Conservation (phyloP, 2,888 invertebrate genomes). For the Dexiosoma caninum region DNA sequence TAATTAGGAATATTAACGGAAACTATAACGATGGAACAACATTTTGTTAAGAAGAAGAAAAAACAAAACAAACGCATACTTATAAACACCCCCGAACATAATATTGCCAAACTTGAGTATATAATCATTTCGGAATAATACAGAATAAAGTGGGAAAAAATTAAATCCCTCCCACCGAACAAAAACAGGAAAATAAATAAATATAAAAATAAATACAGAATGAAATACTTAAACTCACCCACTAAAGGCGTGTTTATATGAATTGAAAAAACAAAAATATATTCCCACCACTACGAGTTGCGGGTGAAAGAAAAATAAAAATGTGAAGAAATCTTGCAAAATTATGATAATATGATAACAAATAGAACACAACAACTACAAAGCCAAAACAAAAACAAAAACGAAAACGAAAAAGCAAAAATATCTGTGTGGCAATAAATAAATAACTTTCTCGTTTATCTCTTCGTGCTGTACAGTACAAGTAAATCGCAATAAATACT, state of each 20-base stretch:
- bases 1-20: neutral
- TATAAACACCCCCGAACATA: neutral
- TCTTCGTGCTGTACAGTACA: neutral
- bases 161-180: conserved; percentile 57
- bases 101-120: neutral
- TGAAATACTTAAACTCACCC: conserved; percentile 18
- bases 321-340: conserved; percentile 3
- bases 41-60: no score
- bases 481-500: conserved; percentile 12
- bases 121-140: neutral
- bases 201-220: conserved; percentile 28
- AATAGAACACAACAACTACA: conserved; percentile 24
- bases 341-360: conserved; percentile 1
- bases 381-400: conserved; percentile 23
- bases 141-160: neutral
- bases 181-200: conserved; percentile 20
- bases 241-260: conserved; percentile 55
- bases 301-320: neutral
- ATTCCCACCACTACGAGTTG: conserved; percentile 21
- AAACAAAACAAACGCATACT: no score
- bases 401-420: conserved; percentile 14
- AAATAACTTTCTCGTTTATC: conserved; percentile 45
- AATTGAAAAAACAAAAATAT: neutral
- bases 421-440: conserved; percentile 6
- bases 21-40: neutral